Base-by-base conservation (phyloP, 2,113 vertebrate genomes). In the Tragelaphus scriptus region DNA sequence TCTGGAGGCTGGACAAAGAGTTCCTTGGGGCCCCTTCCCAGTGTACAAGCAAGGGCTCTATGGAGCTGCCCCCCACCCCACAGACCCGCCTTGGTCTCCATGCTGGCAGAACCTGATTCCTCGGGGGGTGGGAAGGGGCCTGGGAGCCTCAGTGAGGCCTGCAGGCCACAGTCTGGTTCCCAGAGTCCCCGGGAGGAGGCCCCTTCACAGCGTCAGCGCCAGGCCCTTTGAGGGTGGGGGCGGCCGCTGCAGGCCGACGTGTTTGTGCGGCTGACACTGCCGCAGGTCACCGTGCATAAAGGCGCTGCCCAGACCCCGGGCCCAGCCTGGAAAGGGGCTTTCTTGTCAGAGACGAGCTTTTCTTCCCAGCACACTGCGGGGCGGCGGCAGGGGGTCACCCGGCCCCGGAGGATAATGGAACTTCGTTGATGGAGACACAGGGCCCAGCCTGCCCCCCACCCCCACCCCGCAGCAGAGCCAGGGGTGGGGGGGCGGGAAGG, bases 271-370 rank as follows among this genome's bases (percentile, higher is more conserved):
- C 95, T 94, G 97, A 97, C 95, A 59, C 97, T 61, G 88, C 32
- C 49, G 96, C 96, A 71, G 97, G 98, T 98, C 97, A 97, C 91
- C 14, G 23, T 13, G 84, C 79, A 98, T 98, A 97, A 98, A 98
- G 96, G 80, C 86, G 0, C 96, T 96, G 88, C 90, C 90, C 84
- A 19, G 88, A 90, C 97, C 97, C 65, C 1, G 9, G 92, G 92
- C 97, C 87, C 97, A 75, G 94, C 94, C 97, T 30, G 94, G 77
- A 90, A 91, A 36, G 91, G 97, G 97, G 92, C 95, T 97, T 97
- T 97, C 93, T 92, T 96, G 97, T 97, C 97, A 56, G 96, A 92
- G 95, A 93, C 59, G 86, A 93, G 90, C 94, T 88, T 98, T 98
- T 98, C 96, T 98, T 98, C 96, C 97, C 96, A 40, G 95, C 1